These are phyloP conservation scores for Drosophila lacertosa DNA, from an alignment of 1,140 invertebrate genomes.

Conservation along the genomic window DNA sequence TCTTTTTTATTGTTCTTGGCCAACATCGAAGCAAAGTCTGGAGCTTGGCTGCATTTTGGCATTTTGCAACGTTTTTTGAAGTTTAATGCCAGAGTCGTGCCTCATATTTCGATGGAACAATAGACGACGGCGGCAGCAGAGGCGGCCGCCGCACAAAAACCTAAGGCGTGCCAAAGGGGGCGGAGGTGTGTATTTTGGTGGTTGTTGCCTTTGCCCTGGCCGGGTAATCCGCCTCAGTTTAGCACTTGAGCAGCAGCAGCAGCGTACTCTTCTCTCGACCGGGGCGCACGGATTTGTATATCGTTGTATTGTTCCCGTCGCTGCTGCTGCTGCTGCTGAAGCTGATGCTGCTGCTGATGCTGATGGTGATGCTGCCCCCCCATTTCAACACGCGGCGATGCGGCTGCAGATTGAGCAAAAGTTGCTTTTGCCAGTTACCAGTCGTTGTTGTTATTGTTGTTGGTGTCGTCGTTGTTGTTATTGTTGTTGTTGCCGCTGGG, in stretches of 20 bases:
- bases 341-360: conserved; percentile 1
- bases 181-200: conserved; percentile 72
- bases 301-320: conserved; percentile 45
- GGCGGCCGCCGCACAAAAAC: conserved; percentile 35
- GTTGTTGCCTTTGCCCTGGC: conserved; percentile 60
- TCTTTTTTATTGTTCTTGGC: conserved; percentile 80
- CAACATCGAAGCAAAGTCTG: conserved; percentile 66
- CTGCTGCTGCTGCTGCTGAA: conserved; percentile 4
- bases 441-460: conserved; percentile 22
- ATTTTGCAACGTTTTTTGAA: conserved; percentile 80
- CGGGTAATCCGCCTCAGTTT: conserved; percentile 79
- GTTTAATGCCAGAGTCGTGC: conserved; percentile 82
- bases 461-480: conserved; percentile 31
- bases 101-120: conserved; percentile 82
- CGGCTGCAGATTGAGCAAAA: conserved; percentile 80
- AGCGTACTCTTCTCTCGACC: conserved; percentile 51
- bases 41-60: conserved; percentile 73
- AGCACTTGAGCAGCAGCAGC: conserved; percentile 77
- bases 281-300: conserved; percentile 47
- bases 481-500: conserved; percentile 59
- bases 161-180: conserved; percentile 73
- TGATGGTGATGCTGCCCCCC: conserved; percentile 24
- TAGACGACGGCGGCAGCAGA: conserved; percentile 52
- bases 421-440: conserved; percentile 54
- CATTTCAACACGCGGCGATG: conserved; percentile 73